A percentile compares a stretch with the other conserved stretches of the same genome.
phyloP scores from a whole-genome alignment of 2,113 vertebrate species.

The Tragelaphus scriptus region DNA sequence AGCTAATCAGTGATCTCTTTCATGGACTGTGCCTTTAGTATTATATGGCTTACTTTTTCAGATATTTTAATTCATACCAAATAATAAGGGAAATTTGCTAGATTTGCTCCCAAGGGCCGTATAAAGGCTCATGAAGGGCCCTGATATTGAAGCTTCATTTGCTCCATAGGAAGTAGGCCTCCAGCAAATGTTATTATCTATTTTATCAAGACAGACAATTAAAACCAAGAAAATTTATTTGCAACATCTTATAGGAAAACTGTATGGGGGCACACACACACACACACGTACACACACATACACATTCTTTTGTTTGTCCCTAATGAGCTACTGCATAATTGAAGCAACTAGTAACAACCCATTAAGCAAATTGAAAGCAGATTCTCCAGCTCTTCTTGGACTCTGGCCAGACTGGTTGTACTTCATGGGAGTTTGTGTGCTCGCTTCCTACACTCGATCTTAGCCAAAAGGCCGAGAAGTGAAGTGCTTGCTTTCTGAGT shows the following conservation, averaged over 20 bases:
- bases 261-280: no score
- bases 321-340: neutral
- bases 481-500: neutral
- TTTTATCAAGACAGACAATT: neutral
- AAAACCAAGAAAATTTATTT: neutral
- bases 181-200: neutral
- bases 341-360: neutral
- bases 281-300: neutral
- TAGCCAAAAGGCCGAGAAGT: accelerated
- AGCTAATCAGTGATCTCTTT: neutral
- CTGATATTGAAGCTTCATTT: neutral
- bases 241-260: neutral
- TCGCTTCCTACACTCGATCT: neutral
- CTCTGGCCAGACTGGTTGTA: accelerated
- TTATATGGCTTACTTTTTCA: neutral
- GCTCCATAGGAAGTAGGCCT: neutral
- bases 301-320: neutral
- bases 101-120: neutral
- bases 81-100: neutral
- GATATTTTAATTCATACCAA: neutral
- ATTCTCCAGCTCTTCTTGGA: neutral
- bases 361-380: neutral
- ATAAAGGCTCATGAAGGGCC: neutral
- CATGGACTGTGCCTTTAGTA: neutral
- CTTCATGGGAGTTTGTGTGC: accelerated